Evolutionary conservation across 2,888 invertebrate species (phyloP).

Genomic region (Phyllotreta cruciferae): DNA sequence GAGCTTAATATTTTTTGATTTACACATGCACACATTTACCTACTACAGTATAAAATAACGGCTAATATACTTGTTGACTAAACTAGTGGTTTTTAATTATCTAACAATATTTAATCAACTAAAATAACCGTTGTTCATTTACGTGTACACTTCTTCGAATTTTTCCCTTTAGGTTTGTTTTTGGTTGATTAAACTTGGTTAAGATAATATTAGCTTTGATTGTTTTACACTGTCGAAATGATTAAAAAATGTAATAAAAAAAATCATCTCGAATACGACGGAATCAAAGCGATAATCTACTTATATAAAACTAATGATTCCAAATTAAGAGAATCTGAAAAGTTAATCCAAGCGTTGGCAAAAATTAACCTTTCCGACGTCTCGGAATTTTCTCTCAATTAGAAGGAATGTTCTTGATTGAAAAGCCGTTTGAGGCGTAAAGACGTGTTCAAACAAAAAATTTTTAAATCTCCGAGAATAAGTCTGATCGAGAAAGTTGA

Average conservation of each 20-base stretch:
- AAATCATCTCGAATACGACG: slow-evolving; percentile 24
- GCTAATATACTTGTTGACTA: slow-evolving; percentile 14
- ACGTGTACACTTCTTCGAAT: slow-evolving; percentile 24
- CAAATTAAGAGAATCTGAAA: slow-evolving; percentile 26
- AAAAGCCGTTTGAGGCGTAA: slow-evolving; percentile 24
- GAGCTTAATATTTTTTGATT: slow-evolving; percentile 39
- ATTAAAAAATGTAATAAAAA: slow-evolving; percentile 33
- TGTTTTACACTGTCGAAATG: slow-evolving; percentile 20
- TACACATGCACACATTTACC: slow-evolving; percentile 27
- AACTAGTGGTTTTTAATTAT: slow-evolving; percentile 16
- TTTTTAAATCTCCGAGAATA: slow-evolving; percentile 5
- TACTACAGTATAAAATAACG: slow-evolving; percentile 24
- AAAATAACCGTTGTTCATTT: slow-evolving; percentile 11
- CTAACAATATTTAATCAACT: slow-evolving; percentile 19
- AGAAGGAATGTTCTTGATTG: slow-evolving; percentile 35
- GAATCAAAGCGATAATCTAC: slow-evolving; percentile 26
- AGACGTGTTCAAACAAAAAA: slow-evolving; percentile 21
- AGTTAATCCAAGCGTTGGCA: slow-evolving; percentile 36
- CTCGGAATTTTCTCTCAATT: slow-evolving; percentile 16
- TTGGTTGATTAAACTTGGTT: slow-evolving; percentile 14
- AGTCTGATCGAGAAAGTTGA: too few relatives aligned
- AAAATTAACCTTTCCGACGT: slow-evolving; percentile 33
- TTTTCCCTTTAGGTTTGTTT: slow-evolving; percentile 6
- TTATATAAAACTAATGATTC: slow-evolving; percentile 6
- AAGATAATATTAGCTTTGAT: slow-evolving; percentile 16